A percentile compares a stretch with the other conserved stretches of the same genome.
phyloP scores from a whole-genome alignment of 2,113 vertebrate species.

The Cephalophus harveyi region DNA sequence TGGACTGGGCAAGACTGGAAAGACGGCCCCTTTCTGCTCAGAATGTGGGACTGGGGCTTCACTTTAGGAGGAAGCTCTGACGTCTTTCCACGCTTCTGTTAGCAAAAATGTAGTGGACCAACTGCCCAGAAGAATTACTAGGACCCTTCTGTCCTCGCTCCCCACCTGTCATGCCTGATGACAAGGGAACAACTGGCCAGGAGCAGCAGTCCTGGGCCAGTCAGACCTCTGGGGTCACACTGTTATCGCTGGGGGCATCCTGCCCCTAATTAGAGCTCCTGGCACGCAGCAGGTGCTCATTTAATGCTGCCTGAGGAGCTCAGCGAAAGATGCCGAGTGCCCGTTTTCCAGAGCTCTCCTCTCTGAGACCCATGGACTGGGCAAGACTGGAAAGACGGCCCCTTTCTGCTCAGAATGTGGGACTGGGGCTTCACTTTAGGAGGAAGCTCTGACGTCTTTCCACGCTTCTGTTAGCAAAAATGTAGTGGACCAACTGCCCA shows the following conservation, averaged over 20 bases:
- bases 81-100: conserved; percentile 7
- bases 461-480: conserved; percentile 5
- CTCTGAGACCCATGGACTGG: background rate
- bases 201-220: background rate
- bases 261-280: background rate
- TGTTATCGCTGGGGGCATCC: accelerated
- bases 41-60: background rate
- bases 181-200: background rate
- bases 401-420: background rate
- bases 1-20: background rate
- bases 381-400: background rate
- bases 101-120: conserved; percentile 4
- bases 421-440: background rate
- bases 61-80: background rate
- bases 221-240: background rate
- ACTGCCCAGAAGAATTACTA: background rate
- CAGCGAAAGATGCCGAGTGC: background rate
- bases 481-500: background rate
- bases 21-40: background rate
- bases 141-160: background rate
- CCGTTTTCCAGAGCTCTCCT: background rate
- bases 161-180: background rate
- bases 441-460: background rate
- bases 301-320: background rate
- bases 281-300: background rate